Base-by-base conservation (phyloP, 2,113 vertebrate genomes). In the Lepidothrix coronata region DNA sequence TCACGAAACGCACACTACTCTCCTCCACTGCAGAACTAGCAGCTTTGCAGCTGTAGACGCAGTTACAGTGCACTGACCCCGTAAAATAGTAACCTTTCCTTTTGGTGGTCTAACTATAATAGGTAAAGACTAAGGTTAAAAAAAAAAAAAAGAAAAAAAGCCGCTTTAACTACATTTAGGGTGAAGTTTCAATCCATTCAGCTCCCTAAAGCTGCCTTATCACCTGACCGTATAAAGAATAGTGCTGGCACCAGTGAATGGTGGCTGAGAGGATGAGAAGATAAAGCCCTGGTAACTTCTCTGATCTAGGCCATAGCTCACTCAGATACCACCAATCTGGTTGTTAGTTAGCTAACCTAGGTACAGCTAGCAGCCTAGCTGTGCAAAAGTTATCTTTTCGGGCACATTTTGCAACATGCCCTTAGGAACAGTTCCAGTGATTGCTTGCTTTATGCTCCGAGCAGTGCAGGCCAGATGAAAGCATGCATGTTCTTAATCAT, bases 261-360 rank as follows among this genome's bases (percentile, higher is more conserved):
- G 66, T 33, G 43, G 31, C 48, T 75, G 33, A 33, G 22, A 67
- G 11, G 13, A 54, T 28, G 3, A 62, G n/a, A 67, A 55, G 57
- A 37, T 14, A 61, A 76, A 86, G 57, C 17, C 3, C 7, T 2
- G 15, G 25, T 48, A 79, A 37, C 48, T 23, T n/a, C 33, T n/a
- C 20, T 8, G 7, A 41, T 62, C 35, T 5, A 77, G 46, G 46
- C 57, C 23, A 4, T 5, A 48, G 30, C 14, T 81, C 15, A 0
- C 20, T 66, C 0, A 0, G n/a, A 59, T 31, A 35, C 24, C 52
- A n/a, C 2, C 24, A 52, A 6, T 14, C 6, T 15, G 25, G 20
- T 43, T 91, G 51, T 59, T 51, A 55, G 33, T 67, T 39, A 46
- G 39, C 37, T 51, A 27, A 31, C 5, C 13, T 3, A 17, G 52